These are phyloP conservation scores for Rhea pennata DNA, from an alignment of 2,113 vertebrate species.

Conservation along the genomic window DNA sequence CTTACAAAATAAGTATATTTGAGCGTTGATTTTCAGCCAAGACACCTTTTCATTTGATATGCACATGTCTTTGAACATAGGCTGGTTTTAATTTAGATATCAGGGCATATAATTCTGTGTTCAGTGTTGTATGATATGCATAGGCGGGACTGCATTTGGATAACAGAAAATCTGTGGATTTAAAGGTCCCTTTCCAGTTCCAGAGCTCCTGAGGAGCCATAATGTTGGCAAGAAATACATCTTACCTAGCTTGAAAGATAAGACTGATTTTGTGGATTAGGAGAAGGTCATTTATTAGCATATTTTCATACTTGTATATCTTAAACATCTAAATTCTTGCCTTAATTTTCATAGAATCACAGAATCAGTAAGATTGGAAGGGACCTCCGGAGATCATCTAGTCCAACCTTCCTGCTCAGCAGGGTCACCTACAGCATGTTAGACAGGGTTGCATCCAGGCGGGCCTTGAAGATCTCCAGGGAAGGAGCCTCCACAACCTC, in stretches of 20 bases:
- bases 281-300: rapidly evolving
- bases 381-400: no score
- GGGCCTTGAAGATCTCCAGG: no score
- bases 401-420: no score
- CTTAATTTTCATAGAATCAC: neutral
- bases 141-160: rapidly evolving
- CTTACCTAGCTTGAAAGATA: neutral
- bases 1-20: neutral
- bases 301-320: neutral
- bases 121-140: neutral
- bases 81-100: neutral
- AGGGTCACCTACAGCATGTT: no score
- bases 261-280: neutral
- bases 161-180: neutral
- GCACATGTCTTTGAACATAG: neutral
- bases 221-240: neutral
- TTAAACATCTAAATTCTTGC: neutral
- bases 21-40: neutral
- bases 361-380: no score
- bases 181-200: neutral
- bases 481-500: no score
- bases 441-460: no score
- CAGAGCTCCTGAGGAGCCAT: neutral
- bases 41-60: neutral
- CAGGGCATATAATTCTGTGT: neutral